These are phyloP conservation scores for Cranoglanis bouderius DNA, from an alignment of 2,113 vertebrate species.

Conservation along the genomic window DNA sequence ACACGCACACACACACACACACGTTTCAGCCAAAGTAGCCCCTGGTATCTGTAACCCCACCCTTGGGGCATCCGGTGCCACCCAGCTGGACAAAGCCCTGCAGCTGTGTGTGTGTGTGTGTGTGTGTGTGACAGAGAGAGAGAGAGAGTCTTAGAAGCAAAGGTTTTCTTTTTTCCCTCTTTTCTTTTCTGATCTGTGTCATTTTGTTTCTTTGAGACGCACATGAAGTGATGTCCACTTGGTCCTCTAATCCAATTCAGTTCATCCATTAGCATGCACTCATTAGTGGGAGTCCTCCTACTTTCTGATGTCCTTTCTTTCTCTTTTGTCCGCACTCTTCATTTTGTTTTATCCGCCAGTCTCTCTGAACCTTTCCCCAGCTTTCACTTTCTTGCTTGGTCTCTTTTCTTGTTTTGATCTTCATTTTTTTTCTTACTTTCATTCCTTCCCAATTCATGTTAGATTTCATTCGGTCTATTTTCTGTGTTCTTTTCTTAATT, in stretches of 20 bases:
- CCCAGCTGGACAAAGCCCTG: slow-evolving; percentile 30
- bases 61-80: slow-evolving; percentile 28
- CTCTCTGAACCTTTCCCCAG: neutral
- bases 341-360: neutral
- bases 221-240: slow-evolving; percentile 44
- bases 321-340: neutral
- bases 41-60: slow-evolving; percentile 46
- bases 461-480: neutral
- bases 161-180: slow-evolving; percentile 28
- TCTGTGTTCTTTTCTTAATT: neutral
- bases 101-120: slow-evolving; percentile 18
- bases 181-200: neutral
- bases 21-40: slow-evolving; percentile 17
- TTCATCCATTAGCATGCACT: slow-evolving; percentile 2
- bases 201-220: slow-evolving; percentile 31
- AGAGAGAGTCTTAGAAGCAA: slow-evolving; percentile 5
- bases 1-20: neutral
- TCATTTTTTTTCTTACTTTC: slow-evolving; percentile 7
- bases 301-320: neutral
- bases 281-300: slow-evolving; percentile 16
- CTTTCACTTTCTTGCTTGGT: neutral
- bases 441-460: slow-evolving; percentile 4
- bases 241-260: slow-evolving; percentile 24
- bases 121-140: neutral
- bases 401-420: slow-evolving; percentile 2